Conservation (phyloP, 1,140 invertebrate species). For the Drosophila auraria region DNA sequence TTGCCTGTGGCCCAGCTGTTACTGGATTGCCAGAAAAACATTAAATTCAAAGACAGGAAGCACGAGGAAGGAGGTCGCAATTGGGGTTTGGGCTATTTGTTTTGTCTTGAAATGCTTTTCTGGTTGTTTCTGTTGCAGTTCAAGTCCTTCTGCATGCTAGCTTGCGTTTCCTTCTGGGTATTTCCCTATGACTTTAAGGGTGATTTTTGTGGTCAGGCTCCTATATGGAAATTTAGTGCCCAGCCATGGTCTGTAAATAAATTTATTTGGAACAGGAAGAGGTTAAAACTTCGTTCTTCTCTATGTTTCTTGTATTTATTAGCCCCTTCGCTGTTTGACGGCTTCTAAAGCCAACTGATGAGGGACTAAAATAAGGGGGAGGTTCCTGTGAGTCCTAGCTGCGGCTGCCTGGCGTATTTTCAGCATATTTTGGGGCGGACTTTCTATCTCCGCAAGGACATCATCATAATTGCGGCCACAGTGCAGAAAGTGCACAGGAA, state of each 20-base stretch:
- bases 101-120: constrained; percentile 39
- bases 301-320: constrained; percentile 36
- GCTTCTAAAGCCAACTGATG: constrained; percentile 32
- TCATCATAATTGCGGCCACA: constrained; percentile 74
- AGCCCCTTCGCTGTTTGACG: constrained; percentile 30
- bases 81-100: constrained; percentile 46
- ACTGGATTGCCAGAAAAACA: constrained; percentile 18
- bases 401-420: constrained; percentile 58
- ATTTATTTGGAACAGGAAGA: not conserved
- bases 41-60: constrained; percentile 18
- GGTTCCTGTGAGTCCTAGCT: not conserved
- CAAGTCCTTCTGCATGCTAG: constrained; percentile 4
- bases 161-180: not conserved
- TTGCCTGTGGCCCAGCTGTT: constrained; percentile 12
- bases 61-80: constrained; percentile 15
- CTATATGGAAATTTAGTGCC: not conserved
- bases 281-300: constrained; percentile 20
- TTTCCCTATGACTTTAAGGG: constrained; percentile 4
- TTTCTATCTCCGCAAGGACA: constrained; percentile 53
- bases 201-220: not conserved
- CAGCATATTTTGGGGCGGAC: constrained; percentile 33
- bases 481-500: constrained; percentile 51
- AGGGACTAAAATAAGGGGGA: constrained; percentile 3
- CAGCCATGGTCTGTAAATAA: not conserved
- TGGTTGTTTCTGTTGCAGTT: constrained; percentile 11